phyloP scores from a whole-genome alignment of 2,797 vertebrate genomes.

The Simalia tracyae region DNA sequence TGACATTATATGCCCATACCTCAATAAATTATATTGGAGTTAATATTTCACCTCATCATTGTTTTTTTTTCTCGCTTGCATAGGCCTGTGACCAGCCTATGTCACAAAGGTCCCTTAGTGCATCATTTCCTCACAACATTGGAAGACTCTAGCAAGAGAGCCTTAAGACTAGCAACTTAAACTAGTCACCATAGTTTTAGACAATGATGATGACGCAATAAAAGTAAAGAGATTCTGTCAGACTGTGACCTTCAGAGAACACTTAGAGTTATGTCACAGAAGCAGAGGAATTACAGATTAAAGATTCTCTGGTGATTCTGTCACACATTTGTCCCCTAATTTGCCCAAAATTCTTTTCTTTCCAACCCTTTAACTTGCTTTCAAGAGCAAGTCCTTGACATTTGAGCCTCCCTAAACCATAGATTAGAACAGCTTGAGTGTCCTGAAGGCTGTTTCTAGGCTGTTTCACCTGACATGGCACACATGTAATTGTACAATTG shows the following conservation, averaged over 20 bases:
- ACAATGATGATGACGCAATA: slow-evolving; percentile 11
- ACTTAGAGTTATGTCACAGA: background rate
- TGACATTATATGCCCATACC: background rate
- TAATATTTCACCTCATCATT: background rate
- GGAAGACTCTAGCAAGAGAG: background rate
- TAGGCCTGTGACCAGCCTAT: background rate
- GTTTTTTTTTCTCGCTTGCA: background rate
- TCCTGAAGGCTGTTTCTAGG: background rate
- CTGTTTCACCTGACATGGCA: background rate
- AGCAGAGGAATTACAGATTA: background rate
- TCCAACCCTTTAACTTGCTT: background rate
- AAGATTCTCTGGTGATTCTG: background rate
- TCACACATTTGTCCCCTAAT: background rate
- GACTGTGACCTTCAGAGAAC: background rate
- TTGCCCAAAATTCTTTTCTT: background rate
- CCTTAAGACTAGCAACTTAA: background rate
- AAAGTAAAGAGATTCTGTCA: background rate
- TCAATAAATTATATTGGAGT: background rate
- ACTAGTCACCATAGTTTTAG: background rate
- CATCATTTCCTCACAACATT: background rate
- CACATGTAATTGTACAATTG: background rate
- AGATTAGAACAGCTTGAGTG: background rate
- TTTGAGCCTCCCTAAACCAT: background rate
- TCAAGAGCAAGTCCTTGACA: background rate
- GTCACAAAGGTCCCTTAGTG: background rate